phyloP scores from a whole-genome alignment of 1,140 invertebrate genomes.

The Procambarus clarkii region DNA sequence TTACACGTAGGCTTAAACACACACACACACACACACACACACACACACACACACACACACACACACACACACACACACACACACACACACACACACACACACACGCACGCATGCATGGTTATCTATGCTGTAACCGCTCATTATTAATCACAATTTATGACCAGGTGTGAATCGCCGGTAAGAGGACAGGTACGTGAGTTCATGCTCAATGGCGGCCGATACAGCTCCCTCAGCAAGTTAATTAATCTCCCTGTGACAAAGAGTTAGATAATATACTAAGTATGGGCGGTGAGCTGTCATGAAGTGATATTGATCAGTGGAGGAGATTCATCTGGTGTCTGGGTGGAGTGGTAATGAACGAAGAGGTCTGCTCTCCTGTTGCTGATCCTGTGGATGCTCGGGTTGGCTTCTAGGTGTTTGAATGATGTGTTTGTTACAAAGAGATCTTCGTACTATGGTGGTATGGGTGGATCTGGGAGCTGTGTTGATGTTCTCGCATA shows the following conservation, averaged over 20 bases:
- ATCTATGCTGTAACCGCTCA: background rate
- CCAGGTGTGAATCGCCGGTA: background rate
- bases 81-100: slow-evolving; percentile 24
- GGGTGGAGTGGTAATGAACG: background rate
- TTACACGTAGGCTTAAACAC: background rate
- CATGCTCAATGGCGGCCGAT: background rate
- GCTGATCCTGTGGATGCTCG: no score
- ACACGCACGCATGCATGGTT: background rate
- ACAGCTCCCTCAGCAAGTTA: background rate
- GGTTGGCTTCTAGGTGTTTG: no score
- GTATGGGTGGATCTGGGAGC: no score
- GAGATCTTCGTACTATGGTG: no score
- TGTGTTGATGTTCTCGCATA: no score
- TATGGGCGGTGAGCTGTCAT: slow-evolving; percentile 25
- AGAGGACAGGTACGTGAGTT: background rate
- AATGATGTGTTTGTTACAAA: no score
- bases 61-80: slow-evolving; percentile 33
- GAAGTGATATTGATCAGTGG: slow-evolving; percentile 28
- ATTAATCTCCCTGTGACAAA: slow-evolving; percentile 46
- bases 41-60: slow-evolving; percentile 34
- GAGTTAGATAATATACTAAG: slow-evolving; percentile 24
- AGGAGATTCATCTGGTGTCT: background rate
- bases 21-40: background rate
- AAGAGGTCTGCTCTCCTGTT: no score
- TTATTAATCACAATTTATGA: background rate